These are phyloP conservation scores for Meloidogyne hapla DNA, from an alignment of 1,140 invertebrate genomes.

Conservation along the genomic window DNA sequence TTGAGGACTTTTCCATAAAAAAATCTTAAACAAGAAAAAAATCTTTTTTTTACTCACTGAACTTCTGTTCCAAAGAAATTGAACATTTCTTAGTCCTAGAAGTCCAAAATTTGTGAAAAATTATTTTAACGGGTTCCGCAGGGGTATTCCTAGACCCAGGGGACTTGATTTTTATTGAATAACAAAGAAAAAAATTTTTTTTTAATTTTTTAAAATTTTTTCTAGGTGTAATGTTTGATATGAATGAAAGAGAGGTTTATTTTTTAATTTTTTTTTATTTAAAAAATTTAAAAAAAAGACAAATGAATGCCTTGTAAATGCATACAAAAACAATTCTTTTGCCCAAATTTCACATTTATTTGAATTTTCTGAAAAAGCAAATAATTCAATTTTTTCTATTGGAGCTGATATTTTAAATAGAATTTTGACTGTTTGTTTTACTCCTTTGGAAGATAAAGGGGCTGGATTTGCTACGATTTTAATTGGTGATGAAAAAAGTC, in stretches of 20 bases:
- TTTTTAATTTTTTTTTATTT: slow-evolving; percentile 19
- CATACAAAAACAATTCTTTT: slow-evolving; percentile 42
- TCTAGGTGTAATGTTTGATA: slow-evolving; percentile 14
- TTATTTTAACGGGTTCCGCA: too few relatives aligned
- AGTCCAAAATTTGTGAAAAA: too few relatives aligned
- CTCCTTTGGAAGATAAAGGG: slow-evolving; percentile 2
- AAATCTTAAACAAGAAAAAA: too few relatives aligned
- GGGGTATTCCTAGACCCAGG: too few relatives aligned
- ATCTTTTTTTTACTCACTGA: too few relatives aligned
- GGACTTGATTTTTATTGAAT: too few relatives aligned
- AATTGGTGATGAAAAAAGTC: background rate
- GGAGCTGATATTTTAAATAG: background rate
- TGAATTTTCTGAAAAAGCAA: slow-evolving; percentile 39
- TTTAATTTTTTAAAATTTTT: slow-evolving; percentile 33
- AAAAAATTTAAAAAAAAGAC: slow-evolving; percentile 14
- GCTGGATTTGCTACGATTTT: slow-evolving; percentile 4
- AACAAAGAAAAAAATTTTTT: background rate
- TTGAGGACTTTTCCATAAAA: too few relatives aligned
- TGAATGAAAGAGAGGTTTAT: slow-evolving; percentile 15
- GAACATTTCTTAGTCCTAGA: too few relatives aligned
- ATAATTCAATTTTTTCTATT: slow-evolving; percentile 15
- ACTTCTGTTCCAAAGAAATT: too few relatives aligned
- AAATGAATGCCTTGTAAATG: slow-evolving; percentile 44
- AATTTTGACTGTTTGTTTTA: slow-evolving; percentile 2
- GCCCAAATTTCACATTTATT: slow-evolving; percentile 29